Base-by-base conservation (phyloP, 1,140 invertebrate species). In the Halesus radiatus region DNA sequence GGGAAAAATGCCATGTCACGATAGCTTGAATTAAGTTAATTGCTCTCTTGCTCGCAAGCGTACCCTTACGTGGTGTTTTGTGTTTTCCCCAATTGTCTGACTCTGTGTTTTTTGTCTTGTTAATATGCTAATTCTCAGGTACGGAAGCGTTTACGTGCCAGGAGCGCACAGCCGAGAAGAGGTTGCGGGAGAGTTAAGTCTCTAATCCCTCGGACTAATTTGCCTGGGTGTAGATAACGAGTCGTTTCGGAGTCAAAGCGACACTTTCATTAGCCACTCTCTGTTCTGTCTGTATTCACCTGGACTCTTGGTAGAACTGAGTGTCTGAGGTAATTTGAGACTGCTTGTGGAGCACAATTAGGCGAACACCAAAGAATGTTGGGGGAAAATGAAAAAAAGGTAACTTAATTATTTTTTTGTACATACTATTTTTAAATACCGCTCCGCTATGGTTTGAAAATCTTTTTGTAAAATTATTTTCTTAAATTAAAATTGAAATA, bases 111-210 rank as follows among this genome's bases (percentile, higher is more conserved):
- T 78, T 78, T 78, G 62, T 16, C 62, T 50, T 68, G 76, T 78
- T 72, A 72, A 66, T 66, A 79, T 62, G 68, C 77, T 79, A 79
- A 79, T 79, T 72, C 15, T 15, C 77, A 79, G 77, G 77, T 79
- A 79, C n/a, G 13, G 54, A 37, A 45, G 64, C 26, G n/a, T 37
- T 13, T 45, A 64, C 20, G 16, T 16, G 16, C 64, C 13, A 37
- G 32, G 64, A n/a, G 54, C 54, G n/a, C 8, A 22, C 4, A 56
- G n/a, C 23, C 60, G 10, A 23, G 23, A 22, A 22, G 23, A 64
- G 60, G 23, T 16, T 64, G 23, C 15, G 23, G 60, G 10, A 8
- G 54, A 56, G 23, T 20, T 45, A n/a, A 45, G 45, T 13, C 7
- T 29, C 37, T 79, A 79, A 79, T 79, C 50, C 77, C 77, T 50